Conservation (phyloP, 2,113 vertebrate genomes). For the Leuciscus idus region DNA sequence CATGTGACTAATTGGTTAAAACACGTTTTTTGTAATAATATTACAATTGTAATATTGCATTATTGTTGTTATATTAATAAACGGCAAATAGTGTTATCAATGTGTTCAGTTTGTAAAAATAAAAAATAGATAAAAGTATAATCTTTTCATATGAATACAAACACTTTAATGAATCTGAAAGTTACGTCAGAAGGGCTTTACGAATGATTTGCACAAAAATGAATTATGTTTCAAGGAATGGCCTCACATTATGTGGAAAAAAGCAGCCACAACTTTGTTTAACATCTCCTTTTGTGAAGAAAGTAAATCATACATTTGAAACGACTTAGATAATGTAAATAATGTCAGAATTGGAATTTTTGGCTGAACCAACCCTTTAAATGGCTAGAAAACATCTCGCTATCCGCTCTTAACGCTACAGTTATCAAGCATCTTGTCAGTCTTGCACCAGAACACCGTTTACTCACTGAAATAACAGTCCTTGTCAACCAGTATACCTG, state of each 20-base stretch:
- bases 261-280: neutral
- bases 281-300: neutral
- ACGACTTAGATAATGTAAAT: neutral
- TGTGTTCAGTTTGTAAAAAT: too few species aligned
- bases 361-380: slow-evolving; percentile 9
- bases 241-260: neutral
- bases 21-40: neutral
- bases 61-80: neutral
- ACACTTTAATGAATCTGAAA: neutral
- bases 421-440: slow-evolving; percentile 2
- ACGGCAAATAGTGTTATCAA: too few species aligned
- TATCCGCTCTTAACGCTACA: neutral
- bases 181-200: too few species aligned
- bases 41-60: neutral
- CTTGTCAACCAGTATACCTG: neutral
- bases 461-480: neutral
- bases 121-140: too few species aligned
- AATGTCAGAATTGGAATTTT: neutral
- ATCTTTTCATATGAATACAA: too few species aligned
- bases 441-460: neutral
- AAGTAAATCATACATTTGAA: neutral
- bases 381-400: neutral
- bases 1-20: neutral
- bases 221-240: neutral
- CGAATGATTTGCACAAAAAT: too few species aligned